These are phyloP conservation scores for Monomorium pharaonis DNA, from an alignment of 1,140 invertebrate species.

Conservation along the genomic window DNA sequence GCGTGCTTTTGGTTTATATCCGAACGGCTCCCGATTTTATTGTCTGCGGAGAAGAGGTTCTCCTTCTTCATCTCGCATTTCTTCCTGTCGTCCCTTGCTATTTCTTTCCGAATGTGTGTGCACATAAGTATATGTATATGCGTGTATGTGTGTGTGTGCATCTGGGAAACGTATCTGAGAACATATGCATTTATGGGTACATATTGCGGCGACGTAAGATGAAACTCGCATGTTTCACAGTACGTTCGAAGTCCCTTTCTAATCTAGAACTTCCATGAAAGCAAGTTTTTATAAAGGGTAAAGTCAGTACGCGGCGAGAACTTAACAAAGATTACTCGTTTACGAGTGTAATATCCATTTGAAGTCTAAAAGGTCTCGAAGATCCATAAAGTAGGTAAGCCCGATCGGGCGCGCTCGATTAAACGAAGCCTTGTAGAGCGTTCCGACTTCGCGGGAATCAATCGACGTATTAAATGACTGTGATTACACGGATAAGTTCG, in stretches of 20 bases:
- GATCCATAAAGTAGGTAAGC: neutral
- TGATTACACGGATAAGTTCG: neutral
- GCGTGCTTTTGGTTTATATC: slow-evolving; percentile 57
- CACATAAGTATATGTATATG: neutral
- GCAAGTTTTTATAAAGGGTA: neutral
- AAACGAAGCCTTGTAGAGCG: neutral
- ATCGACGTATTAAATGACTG: neutral
- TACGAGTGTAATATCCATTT: neutral
- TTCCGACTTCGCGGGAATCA: neutral
- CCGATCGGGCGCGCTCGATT: neutral
- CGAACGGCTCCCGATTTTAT: slow-evolving; percentile 47
- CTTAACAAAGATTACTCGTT: neutral
- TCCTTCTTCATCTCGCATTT: neutral
- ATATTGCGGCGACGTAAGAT: slow-evolving; percentile 38
- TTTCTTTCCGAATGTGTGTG: neutral
- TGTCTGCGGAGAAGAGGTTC: slow-evolving; percentile 23
- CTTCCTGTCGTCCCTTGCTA: neutral
- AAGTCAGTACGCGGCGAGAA: neutral
- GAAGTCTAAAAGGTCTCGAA: neutral
- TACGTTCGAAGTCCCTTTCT: slow-evolving; percentile 7
- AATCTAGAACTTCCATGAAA: neutral
- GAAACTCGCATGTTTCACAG: slow-evolving; percentile 12
- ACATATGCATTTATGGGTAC: neutral
- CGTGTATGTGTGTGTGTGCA: neutral
- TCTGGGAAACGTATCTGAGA: slow-evolving; percentile 13